These are phyloP conservation scores for Volucella bombylans DNA, from an alignment of 2,888 invertebrate genomes.

Conservation along the genomic window DNA sequence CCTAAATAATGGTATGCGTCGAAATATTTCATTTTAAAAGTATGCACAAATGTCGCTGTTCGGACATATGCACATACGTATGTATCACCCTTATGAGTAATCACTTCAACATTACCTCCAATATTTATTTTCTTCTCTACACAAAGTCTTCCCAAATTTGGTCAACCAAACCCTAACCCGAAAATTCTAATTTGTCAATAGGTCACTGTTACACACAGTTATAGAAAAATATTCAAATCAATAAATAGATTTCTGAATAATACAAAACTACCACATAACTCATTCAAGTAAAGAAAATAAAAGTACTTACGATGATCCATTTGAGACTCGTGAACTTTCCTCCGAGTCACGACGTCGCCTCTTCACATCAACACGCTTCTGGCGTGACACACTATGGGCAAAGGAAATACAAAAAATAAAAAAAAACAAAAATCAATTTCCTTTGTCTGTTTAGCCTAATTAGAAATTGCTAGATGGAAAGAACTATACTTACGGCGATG, in stretches of 20 bases:
- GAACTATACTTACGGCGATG: conserved; percentile 80
- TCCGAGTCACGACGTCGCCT: conserved; percentile 87
- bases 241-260: conserved; percentile 10
- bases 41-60: too few relatives aligned
- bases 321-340: conserved; percentile 82
- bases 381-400: conserved; percentile 77
- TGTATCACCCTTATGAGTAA: neutral
- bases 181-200: conserved; percentile 30
- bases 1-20: too few relatives aligned
- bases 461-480: conserved; percentile 37
- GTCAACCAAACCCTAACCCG: conserved; percentile 13
- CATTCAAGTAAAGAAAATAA: conserved; percentile 14
- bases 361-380: conserved; percentile 80
- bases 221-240: conserved; percentile 13
- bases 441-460: conserved; percentile 43
- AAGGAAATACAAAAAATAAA: conserved; percentile 17
- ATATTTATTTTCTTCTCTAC: neutral
- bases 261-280: conserved; percentile 1
- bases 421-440: conserved; percentile 5
- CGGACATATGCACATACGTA: too few relatives aligned
- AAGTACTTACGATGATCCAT: conserved; percentile 81
- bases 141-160: neutral
- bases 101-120: neutral
- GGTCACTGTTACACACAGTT: conserved; percentile 44
- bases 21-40: too few relatives aligned